phyloP scores from a whole-genome alignment of 1,140 invertebrate species.

The Apis laboriosa region DNA sequence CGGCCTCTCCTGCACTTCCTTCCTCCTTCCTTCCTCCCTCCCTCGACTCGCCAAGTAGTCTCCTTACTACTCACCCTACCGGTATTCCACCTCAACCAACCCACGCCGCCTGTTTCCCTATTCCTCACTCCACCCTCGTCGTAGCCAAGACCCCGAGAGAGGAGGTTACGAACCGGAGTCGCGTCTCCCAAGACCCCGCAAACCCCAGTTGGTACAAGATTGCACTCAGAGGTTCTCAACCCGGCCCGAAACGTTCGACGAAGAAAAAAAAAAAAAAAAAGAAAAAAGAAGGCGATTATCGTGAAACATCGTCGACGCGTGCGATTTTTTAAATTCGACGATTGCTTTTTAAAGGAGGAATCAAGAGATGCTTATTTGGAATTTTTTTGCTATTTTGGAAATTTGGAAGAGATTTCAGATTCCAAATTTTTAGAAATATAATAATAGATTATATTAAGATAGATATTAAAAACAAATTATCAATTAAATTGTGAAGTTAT shows the following conservation, averaged over 20 bases:
- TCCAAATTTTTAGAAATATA: too few relatives aligned
- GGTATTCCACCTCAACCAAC: slow-evolving; percentile 56
- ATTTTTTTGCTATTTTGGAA: too few relatives aligned
- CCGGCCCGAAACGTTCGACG: not conserved
- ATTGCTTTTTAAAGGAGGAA: too few relatives aligned
- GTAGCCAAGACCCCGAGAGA: slow-evolving; percentile 63
- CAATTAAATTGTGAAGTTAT: too few relatives aligned
- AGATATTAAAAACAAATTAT: too few relatives aligned
- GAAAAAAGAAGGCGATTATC: too few relatives aligned
- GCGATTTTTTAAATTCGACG: too few relatives aligned
- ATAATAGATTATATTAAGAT: too few relatives aligned
- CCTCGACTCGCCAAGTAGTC: slow-evolving; percentile 47
- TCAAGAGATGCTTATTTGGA: too few relatives aligned
- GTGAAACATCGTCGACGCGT: too few relatives aligned
- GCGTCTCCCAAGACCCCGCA: slow-evolving; percentile 73
- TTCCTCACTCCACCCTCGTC: slow-evolving; percentile 72
- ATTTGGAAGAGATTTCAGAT: too few relatives aligned
- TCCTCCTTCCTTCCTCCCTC: slow-evolving; percentile 38
- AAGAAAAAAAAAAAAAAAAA: too few relatives aligned
- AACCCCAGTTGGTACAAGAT: slow-evolving; percentile 79
- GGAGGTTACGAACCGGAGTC: slow-evolving; percentile 73
- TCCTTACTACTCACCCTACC: slow-evolving; percentile 58
- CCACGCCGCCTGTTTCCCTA: slow-evolving; percentile 72
- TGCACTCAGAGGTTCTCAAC: slow-evolving; percentile 77
- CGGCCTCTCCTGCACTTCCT: slow-evolving; percentile 24